These are phyloP conservation scores for Enteromius anoplus DNA, from an alignment of 2,797 vertebrate genomes.

Conservation along the genomic window DNA sequence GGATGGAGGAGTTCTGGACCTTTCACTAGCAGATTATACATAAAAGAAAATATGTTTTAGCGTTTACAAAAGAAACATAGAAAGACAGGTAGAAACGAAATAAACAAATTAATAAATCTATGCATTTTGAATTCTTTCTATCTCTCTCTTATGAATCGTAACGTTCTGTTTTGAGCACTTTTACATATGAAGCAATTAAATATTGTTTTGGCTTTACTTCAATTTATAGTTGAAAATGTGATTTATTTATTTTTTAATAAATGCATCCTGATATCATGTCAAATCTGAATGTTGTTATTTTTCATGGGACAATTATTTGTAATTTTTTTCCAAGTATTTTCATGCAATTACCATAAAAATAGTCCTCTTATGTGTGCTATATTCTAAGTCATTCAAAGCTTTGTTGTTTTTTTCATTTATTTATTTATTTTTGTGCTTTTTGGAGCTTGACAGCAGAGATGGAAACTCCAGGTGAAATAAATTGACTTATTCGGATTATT, in stretches of 20 bases:
- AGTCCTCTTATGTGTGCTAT: neutral
- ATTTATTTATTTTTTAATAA: neutral
- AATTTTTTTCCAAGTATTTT: neutral
- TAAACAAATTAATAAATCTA: neutral
- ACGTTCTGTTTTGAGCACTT: neutral
- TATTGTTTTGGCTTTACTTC: neutral
- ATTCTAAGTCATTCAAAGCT: neutral
- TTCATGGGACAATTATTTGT: neutral
- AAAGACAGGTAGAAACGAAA: neutral
- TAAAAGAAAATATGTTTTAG: neutral
- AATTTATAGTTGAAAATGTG: neutral
- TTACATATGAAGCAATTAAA: neutral
- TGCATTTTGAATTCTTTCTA: neutral
- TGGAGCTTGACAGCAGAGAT: neutral
- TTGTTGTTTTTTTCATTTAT: slow-evolving; percentile 7
- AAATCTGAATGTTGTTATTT: neutral
- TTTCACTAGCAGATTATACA: slow-evolving; percentile 16
- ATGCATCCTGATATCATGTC: neutral
- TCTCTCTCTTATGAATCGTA: neutral
- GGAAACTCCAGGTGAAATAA: slow-evolving; percentile 15
- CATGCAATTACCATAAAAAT: neutral
- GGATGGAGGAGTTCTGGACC: neutral
- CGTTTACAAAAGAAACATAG: neutral
- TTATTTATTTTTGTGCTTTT: slow-evolving; percentile 17
- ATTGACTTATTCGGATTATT: neutral